Conservation (phyloP, 2,797 vertebrate species). For the Eulemur coronatus region DNA sequence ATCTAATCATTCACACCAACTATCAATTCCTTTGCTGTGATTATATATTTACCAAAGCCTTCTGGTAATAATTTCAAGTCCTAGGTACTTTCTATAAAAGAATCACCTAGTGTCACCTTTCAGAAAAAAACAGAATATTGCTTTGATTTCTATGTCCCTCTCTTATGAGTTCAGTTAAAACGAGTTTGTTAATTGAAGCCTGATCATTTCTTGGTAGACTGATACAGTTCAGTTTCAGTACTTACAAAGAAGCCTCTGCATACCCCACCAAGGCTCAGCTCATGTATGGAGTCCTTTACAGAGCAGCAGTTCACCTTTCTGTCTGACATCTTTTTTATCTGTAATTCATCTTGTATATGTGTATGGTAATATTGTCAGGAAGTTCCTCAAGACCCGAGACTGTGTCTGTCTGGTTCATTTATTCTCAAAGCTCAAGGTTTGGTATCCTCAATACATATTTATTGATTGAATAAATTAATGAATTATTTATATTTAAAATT, state of each 20-base stretch:
- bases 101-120: background rate
- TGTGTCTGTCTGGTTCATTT: background rate
- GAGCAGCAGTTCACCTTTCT: background rate
- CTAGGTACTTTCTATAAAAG: background rate
- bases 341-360: background rate
- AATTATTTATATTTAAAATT: background rate
- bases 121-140: background rate
- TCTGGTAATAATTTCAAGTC: background rate
- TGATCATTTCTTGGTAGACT: background rate
- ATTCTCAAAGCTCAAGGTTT: background rate
- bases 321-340: background rate
- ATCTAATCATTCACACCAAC: background rate
- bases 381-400: background rate
- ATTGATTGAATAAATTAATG: background rate
- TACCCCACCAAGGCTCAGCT: background rate
- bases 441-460: background rate
- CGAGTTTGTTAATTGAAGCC: background rate
- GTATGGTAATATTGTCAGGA: background rate
- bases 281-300: background rate
- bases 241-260: background rate
- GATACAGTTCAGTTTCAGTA: background rate
- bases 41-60: background rate
- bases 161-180: background rate
- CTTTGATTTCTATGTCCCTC: background rate
- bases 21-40: background rate